phyloP scores from a whole-genome alignment of 2,113 vertebrate genomes.

The Macquaria ambigua region DNA sequence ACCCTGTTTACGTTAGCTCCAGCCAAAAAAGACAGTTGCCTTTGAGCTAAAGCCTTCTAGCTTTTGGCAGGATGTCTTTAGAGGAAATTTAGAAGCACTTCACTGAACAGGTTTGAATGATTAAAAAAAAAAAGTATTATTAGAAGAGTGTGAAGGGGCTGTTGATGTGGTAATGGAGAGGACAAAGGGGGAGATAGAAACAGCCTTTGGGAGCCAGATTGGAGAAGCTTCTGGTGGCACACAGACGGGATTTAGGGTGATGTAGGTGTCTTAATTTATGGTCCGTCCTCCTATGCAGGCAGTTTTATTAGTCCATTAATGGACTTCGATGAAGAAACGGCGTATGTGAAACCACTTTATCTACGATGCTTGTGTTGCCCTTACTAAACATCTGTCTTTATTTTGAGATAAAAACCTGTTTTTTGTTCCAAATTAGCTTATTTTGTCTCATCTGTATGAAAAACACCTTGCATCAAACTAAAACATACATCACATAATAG shows the following conservation, averaged over 20 bases:
- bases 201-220: conserved; percentile 24
- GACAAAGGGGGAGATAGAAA: conserved; percentile 25
- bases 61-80: conserved; percentile 41
- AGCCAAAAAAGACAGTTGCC: conserved; percentile 60
- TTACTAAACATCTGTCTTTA: conserved; percentile 52
- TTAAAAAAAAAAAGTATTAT: conserved; percentile 5
- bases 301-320: conserved; percentile 78
- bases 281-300: conserved; percentile 46
- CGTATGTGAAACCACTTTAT: conserved; percentile 53
- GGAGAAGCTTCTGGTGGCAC: conserved; percentile 32
- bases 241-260: conserved; percentile 51
- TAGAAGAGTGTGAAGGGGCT: conserved; percentile 28
- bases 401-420: conserved; percentile 26
- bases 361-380: conserved; percentile 31
- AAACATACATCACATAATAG: conserved; percentile 18
- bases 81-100: conserved; percentile 13
- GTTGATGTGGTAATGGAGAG: conserved; percentile 23
- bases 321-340: conserved; percentile 61
- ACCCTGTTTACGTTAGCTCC: conserved; percentile 24
- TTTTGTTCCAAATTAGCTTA: conserved; percentile 25
- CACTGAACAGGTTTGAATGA: background rate
- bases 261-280: conserved; percentile 65
- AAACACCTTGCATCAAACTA: conserved; percentile 13
- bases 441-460: conserved; percentile 30
- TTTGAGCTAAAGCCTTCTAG: conserved; percentile 32